Conservation (phyloP, 2,888 invertebrate species). For the Anthoptus insignis region DNA sequence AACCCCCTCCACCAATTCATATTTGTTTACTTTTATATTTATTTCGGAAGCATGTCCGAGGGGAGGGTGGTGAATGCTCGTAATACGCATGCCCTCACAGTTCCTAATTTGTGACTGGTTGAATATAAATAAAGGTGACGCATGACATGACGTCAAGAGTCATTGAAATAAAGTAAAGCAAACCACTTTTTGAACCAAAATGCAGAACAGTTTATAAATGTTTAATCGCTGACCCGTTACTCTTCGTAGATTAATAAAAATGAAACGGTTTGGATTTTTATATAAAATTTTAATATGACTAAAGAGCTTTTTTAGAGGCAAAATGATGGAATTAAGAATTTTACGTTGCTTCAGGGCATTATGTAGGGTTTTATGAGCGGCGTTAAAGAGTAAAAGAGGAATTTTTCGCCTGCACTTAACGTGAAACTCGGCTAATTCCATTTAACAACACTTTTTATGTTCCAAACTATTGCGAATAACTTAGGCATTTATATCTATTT, state of each 20-base stretch:
- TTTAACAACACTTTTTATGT: not conserved
- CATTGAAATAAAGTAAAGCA: too few species aligned
- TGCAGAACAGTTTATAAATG: not conserved
- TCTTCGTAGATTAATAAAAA: constrained; percentile 15
- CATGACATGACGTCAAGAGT: too few species aligned
- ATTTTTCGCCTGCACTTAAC: constrained; percentile 8
- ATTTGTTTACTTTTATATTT: too few species aligned
- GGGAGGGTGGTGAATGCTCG: too few species aligned
- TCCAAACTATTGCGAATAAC: not conserved
- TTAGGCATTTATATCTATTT: too few species aligned
- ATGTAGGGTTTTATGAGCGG: constrained; percentile 17
- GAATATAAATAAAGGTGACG: too few species aligned
- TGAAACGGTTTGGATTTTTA: constrained; percentile 27
- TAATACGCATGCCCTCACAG: too few species aligned
- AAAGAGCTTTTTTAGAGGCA: constrained; percentile 26
- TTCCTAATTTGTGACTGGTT: too few species aligned
- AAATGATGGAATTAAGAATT: constrained; percentile 25
- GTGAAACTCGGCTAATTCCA: not conserved
- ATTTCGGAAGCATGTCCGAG: too few species aligned
- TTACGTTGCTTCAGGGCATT: constrained; percentile 13
- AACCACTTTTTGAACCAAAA: not conserved
- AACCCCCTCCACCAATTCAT: too few species aligned
- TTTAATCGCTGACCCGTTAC: constrained; percentile 3
- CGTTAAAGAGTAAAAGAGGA: constrained; percentile 3
- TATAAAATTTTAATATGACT: constrained; percentile 25